phyloP scores from a whole-genome alignment of 1,140 invertebrate genomes.

The Lucilia cuprina region DNA sequence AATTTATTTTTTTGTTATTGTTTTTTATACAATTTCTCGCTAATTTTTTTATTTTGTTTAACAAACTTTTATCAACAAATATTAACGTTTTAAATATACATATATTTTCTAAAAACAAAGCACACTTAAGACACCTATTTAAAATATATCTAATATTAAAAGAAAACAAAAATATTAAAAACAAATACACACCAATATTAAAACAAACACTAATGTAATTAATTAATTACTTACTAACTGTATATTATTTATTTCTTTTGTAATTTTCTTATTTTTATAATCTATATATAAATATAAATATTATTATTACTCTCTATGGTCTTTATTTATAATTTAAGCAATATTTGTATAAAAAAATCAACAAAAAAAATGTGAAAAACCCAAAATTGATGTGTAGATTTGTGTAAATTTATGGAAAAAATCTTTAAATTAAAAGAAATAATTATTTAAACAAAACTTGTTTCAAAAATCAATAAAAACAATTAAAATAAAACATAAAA shows the following conservation, averaged over 20 bases:
- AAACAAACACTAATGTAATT: not conserved
- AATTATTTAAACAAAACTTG: constrained; percentile 14
- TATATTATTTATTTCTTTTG: constrained; percentile 32
- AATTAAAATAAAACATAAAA: constrained; percentile 22
- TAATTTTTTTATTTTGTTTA: not conserved
- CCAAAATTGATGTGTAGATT: constrained; percentile 27
- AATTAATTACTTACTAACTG: constrained; percentile 28
- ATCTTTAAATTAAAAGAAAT: not conserved
- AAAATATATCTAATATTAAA: not conserved
- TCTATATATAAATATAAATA: not conserved
- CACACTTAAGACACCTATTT: constrained; percentile 17
- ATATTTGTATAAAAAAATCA: constrained; percentile 23
- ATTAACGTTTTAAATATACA: not conserved
- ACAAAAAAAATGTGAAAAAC: not conserved
- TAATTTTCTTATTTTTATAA: constrained; percentile 24
- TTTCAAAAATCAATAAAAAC: constrained; percentile 7
- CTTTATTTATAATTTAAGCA: constrained; percentile 32
- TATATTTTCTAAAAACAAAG: not conserved
- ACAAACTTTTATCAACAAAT: not conserved
- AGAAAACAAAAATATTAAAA: not conserved
- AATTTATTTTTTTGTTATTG: not conserved
- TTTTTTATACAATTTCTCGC: not conserved
- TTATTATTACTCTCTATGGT: constrained; percentile 19
- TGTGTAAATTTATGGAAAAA: constrained; percentile 19
- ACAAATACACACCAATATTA: not conserved